Conservation (phyloP, 1,140 invertebrate genomes). For the Pseudobourletiella spinata region DNA sequence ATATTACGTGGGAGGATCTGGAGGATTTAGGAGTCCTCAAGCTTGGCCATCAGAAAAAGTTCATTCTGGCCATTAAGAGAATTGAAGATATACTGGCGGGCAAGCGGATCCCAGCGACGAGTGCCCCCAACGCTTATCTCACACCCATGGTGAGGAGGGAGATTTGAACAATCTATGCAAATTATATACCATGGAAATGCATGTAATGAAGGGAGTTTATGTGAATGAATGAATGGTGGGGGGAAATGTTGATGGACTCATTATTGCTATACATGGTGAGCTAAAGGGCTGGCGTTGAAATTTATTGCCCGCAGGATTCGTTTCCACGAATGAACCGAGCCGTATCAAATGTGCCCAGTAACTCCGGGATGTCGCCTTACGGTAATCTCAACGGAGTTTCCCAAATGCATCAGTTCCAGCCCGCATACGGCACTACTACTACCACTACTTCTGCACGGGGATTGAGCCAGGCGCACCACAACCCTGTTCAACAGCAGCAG, state of each 20-base stretch:
- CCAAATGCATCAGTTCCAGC: neutral
- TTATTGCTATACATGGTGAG: neutral
- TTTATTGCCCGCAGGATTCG: too few relatives aligned
- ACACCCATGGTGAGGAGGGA: constrained; percentile 23
- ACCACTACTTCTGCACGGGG: neutral
- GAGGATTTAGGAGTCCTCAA: constrained; percentile 96
- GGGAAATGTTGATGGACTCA: too few relatives aligned
- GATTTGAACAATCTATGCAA: too few relatives aligned
- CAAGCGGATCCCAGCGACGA: constrained; percentile 53
- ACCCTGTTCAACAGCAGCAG: constrained; percentile 24
- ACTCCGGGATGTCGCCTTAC: neutral
- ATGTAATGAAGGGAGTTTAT: too few relatives aligned
- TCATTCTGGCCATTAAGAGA: constrained; percentile 91
- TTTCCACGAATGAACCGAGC: constrained; percentile 1
- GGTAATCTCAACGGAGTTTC: neutral
- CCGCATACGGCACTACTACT: neutral
- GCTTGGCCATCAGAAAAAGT: constrained; percentile 96
- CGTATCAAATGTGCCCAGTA: neutral
- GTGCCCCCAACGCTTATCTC: constrained; percentile 25
- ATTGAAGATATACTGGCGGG: constrained; percentile 87
- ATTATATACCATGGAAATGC: too few relatives aligned
- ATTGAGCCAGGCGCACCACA: neutral
- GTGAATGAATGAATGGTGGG: too few relatives aligned
- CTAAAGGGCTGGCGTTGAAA: too few relatives aligned
- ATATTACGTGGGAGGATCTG: constrained; percentile 96